These are phyloP conservation scores for Barypeithes pellucidus DNA, from an alignment of 2,888 invertebrate genomes.

Conservation along the genomic window DNA sequence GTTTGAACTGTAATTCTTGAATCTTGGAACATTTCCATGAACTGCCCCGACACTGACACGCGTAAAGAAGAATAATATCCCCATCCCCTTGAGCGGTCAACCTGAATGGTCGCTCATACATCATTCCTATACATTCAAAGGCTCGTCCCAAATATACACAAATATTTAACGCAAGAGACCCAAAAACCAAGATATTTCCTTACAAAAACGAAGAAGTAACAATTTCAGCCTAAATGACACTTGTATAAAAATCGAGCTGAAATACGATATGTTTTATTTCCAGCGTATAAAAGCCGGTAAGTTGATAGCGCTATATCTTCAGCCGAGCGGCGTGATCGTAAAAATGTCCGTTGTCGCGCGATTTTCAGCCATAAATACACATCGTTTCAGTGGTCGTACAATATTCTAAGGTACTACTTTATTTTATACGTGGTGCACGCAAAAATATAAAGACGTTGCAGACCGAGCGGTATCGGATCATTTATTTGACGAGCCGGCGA, in stretches of 20 bases:
- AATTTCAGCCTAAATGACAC: conserved; percentile 68
- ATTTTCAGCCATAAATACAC: conserved; percentile 45
- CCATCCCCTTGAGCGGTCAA: no score
- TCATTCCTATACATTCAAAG: not conserved
- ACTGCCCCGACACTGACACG: no score
- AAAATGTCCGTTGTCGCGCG: conserved; percentile 66
- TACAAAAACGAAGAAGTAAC: conserved; percentile 61
- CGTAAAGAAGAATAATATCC: no score
- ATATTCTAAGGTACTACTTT: conserved; percentile 33
- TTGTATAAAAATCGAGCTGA: conserved; percentile 68
- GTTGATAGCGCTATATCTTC: conserved; percentile 71
- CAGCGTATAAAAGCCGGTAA: conserved; percentile 71
- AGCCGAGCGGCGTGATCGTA: conserved; percentile 68
- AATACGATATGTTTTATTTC: conserved; percentile 71
- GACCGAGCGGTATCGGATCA: no score
- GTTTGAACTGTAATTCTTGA: no score
- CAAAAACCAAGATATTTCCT: conserved; percentile 21
- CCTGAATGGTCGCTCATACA: not conserved
- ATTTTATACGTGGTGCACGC: conserved; percentile 12
- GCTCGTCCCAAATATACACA: not conserved
- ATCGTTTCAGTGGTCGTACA: conserved; percentile 19
- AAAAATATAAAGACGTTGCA: conserved; percentile 1
- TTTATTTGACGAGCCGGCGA: no score
- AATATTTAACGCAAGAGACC: conserved; percentile 5
- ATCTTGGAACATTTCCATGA: no score